These are phyloP conservation scores for Rachycentron canadum DNA, from an alignment of 2,797 vertebrate genomes.

Conservation along the genomic window DNA sequence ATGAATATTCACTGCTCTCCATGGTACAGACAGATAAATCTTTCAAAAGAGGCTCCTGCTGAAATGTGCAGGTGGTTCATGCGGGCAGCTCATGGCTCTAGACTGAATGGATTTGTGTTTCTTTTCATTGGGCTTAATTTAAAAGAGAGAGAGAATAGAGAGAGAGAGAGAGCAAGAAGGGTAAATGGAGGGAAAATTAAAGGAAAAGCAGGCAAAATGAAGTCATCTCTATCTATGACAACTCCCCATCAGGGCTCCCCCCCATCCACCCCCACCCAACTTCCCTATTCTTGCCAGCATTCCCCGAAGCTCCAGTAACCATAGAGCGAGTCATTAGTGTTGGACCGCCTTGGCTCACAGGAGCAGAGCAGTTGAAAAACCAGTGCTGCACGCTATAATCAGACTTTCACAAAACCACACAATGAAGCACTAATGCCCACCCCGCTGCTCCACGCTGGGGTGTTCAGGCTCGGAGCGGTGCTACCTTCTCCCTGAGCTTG, in stretches of 20 bases:
- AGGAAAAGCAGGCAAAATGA: constrained; percentile 49
- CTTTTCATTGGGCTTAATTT: not conserved
- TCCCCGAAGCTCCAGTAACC: constrained; percentile 74
- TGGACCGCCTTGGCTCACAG: constrained; percentile 49
- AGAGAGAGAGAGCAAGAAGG: not conserved
- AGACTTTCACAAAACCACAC: constrained; percentile 51
- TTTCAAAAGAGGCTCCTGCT: constrained; percentile 29
- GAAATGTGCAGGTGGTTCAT: constrained; percentile 30
- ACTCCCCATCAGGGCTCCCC: constrained; percentile 47
- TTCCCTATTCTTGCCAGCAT: constrained; percentile 24
- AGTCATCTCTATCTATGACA: constrained; percentile 69
- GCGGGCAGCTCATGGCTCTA: constrained; percentile 1
- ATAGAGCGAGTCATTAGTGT: constrained; percentile 76
- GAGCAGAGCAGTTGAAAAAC: constrained; percentile 43
- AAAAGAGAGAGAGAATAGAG: constrained; percentile 12
- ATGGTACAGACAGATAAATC: not conserved
- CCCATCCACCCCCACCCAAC: not conserved
- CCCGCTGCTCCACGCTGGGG: not conserved
- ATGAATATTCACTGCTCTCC: constrained; percentile 20
- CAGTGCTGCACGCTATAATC: constrained; percentile 36
- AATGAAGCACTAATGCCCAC: constrained; percentile 31
- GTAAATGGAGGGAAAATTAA: constrained; percentile 6
- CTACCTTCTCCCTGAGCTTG: not conserved
- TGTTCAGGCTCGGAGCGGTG: not conserved
- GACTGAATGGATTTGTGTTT: constrained; percentile 9